Evolutionary conservation across 2,797 vertebrate species (phyloP), one percentile per base, ranked within the genome.

Genomic region (Lepus townsendii): DNA sequence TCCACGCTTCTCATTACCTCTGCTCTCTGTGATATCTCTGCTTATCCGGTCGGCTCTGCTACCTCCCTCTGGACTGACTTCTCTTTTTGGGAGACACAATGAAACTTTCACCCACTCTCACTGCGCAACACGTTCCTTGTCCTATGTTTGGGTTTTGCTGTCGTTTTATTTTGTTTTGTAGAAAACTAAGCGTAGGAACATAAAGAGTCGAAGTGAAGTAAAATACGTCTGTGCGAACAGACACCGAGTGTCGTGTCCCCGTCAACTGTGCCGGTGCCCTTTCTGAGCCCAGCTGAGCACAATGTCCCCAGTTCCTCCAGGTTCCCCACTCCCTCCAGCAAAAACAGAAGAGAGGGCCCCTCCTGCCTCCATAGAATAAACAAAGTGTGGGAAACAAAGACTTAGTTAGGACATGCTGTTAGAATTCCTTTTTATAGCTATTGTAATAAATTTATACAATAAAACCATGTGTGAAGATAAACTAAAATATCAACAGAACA

Each of bases 61-160:
- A 68, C 26, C 30, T 91, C 27, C 66, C n/a, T 93, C 30, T 12
- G 1, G 42, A 63, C 27, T 79, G 65, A 86, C 4, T 65, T 88
- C 27, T 63, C 38, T 90, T 32, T 95, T 60, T 88, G 52, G 60
- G 87, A 87, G 83, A 83, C 14, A 47, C 69, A 82, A 92, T n/a
- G 50, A 95, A 80, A 93, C 72, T 50, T 79, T 82, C 20, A 91
- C 54, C 52, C 62, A 62, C 20, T 54, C 26, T 95, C 12, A 38
- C n/a, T 82, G 13, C 69, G 85, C 54, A 82, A 47, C 69, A 89
- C 30, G 69, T 73, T 91, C 52, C 16, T 30, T 60, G 69, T 20
- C 57, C 35, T 69, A 17, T 60, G 30, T 57, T 57, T 83, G 9
- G 10, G 57, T 83, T 17, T 66, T 72, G 17, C 1, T 79, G 54